Percentiles rank a stretch among this genome's conserved stretches.
phyloP scores from a whole-genome alignment of 2,888 invertebrate species.

The Patella pellucida region DNA sequence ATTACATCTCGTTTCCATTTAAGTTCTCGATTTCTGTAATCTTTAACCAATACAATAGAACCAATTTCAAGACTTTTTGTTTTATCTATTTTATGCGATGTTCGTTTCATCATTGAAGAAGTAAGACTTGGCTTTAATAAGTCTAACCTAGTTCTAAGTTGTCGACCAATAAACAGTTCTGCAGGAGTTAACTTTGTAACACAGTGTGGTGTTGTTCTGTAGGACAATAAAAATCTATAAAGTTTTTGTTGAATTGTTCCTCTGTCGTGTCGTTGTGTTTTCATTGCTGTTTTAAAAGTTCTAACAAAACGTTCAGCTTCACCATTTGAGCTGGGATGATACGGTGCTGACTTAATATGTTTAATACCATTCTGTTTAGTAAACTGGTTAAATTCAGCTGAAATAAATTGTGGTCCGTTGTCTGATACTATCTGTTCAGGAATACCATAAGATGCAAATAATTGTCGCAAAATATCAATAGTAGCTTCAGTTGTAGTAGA shows the following conservation, averaged over 20 bases:
- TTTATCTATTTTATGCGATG: neutral
- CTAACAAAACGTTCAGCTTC: slow-evolving; percentile 45
- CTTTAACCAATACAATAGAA: neutral
- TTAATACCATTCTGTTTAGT: slow-evolving; percentile 41
- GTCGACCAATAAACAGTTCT: neutral
- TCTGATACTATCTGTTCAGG: slow-evolving; percentile 59
- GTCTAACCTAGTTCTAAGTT: neutral
- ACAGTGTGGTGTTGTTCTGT: neutral
- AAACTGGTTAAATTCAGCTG: slow-evolving; percentile 46
- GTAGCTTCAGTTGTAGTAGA: neutral
- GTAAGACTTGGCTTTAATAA: neutral
- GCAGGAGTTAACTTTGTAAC: neutral
- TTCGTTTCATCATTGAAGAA: neutral
- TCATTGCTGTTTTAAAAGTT: slow-evolving; percentile 3
- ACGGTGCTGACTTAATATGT: slow-evolving; percentile 37
- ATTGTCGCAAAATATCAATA: neutral
- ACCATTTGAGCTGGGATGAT: slow-evolving; percentile 56
- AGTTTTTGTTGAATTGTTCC: neutral
- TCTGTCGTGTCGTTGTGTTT: neutral
- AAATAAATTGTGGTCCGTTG: slow-evolving; percentile 59
- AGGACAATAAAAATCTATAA: neutral
- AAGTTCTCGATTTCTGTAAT: neutral
- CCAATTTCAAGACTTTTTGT: neutral
- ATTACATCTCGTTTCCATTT: neutral
- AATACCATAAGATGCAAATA: slow-evolving; percentile 41